phyloP scores from a whole-genome alignment of 2,113 vertebrate genomes.

The Megalops atlanticus region DNA sequence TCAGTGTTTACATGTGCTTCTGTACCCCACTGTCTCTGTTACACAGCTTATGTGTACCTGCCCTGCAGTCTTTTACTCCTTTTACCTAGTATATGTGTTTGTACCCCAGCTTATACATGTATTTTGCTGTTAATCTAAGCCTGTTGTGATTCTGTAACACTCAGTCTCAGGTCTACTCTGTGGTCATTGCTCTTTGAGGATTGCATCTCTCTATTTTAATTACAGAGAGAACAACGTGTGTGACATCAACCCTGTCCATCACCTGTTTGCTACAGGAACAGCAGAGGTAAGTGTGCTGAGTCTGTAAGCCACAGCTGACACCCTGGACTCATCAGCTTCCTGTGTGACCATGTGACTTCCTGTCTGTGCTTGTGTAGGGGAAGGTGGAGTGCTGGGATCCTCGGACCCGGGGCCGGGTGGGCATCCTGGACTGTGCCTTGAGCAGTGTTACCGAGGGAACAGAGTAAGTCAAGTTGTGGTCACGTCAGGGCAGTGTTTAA shows the following conservation, averaged over 20 bases:
- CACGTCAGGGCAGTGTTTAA: background rate
- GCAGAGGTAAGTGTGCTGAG: slow-evolving; percentile 75
- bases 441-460: slow-evolving; percentile 83
- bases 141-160: too few relatives aligned
- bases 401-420: slow-evolving; percentile 81
- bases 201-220: background rate
- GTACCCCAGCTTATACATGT: too few relatives aligned
- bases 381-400: slow-evolving; percentile 98
- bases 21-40: too few relatives aligned
- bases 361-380: slow-evolving; percentile 67
- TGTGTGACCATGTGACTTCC: background rate
- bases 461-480: slow-evolving; percentile 74
- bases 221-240: slow-evolving; percentile 89
- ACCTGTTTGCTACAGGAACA: slow-evolving; percentile 87
- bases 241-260: slow-evolving; percentile 89
- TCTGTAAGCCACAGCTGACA: background rate
- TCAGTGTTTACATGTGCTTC: too few relatives aligned
- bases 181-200: too few relatives aligned
- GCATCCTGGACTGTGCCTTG: slow-evolving; percentile 87
- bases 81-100: too few relatives aligned
- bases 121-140: too few relatives aligned
- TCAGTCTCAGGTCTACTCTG: too few relatives aligned
- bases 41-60: too few relatives aligned
- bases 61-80: too few relatives aligned
- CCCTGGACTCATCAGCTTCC: background rate